These are phyloP conservation scores for Leucania comma DNA, from an alignment of 2,888 invertebrate species.

Conservation along the genomic window DNA sequence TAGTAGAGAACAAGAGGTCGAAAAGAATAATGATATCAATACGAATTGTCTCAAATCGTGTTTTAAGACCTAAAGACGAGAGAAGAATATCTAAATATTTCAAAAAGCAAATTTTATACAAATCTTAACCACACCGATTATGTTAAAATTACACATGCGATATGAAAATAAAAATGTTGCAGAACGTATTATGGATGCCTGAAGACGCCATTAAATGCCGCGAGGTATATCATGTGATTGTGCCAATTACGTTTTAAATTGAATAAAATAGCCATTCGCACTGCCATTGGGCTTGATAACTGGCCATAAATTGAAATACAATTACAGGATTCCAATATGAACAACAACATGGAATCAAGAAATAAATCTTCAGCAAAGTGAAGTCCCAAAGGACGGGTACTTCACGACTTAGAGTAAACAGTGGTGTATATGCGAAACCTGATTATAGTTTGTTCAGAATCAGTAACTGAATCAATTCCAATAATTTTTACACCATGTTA, in stretches of 20 bases:
- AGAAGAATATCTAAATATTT: neutral
- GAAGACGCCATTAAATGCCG: slow-evolving; percentile 34
- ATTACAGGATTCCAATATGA: slow-evolving; percentile 31
- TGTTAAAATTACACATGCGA: slow-evolving; percentile 5
- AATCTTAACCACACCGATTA: neutral
- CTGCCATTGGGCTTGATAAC: slow-evolving; percentile 44
- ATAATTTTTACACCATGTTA: no score
- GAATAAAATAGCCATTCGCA: slow-evolving; percentile 39
- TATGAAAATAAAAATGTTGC: slow-evolving; percentile 36
- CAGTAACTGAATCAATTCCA: no score
- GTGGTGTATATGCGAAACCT: no score
- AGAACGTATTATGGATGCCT: slow-evolving; percentile 24
- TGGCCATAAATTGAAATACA: slow-evolving; percentile 33
- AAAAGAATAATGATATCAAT: neutral
- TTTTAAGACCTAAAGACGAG: neutral
- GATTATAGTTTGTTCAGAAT: no score
- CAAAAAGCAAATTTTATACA: neutral
- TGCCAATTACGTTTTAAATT: slow-evolving; percentile 60
- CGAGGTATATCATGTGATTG: slow-evolving; percentile 41
- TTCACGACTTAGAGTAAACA: neutral
- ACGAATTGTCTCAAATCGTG: neutral
- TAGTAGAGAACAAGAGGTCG: neutral
- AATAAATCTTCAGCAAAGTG: slow-evolving; percentile 25
- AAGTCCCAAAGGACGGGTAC: neutral
- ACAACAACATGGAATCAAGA: slow-evolving; percentile 22